A percentile compares a stretch with the other conserved stretches of the same genome.
These are phyloP conservation scores for Phaonia tiefii DNA, from an alignment of 2,888 invertebrate species.

Conservation along the genomic window DNA sequence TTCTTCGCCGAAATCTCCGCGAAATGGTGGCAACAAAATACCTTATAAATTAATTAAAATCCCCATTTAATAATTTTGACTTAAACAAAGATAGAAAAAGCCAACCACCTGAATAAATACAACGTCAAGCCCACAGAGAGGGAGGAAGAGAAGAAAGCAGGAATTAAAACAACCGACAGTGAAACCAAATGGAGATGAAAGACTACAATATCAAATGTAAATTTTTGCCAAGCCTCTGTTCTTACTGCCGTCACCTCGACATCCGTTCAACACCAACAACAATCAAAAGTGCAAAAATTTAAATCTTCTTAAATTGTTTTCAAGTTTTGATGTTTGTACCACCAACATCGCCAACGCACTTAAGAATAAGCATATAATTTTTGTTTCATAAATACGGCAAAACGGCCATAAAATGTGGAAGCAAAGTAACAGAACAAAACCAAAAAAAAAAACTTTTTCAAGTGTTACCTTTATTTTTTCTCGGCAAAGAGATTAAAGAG, in stretches of 20 bases:
- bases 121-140: neutral
- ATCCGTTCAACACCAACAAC: conserved; percentile 4
- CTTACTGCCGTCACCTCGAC: conserved; percentile 23
- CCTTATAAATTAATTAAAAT: conserved; percentile 51
- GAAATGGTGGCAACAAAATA: conserved; percentile 11
- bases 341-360: conserved; percentile 16
- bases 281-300: conserved; percentile 37
- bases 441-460: conserved; percentile 27
- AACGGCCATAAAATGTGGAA: conserved; percentile 25
- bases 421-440: neutral
- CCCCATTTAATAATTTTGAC: conserved; percentile 37
- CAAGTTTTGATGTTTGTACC: neutral
- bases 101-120: conserved; percentile 28
- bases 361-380: conserved; percentile 45
- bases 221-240: conserved; percentile 35
- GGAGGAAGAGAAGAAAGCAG: neutral
- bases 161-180: neutral
- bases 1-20: too few species aligned
- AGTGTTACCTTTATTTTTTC: conserved; percentile 30
- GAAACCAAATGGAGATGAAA: neutral
- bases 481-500: neutral
- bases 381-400: conserved; percentile 30
- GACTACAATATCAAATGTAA: conserved; percentile 13
- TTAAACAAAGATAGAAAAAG: conserved; percentile 13
- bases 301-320: conserved; percentile 55